Base-by-base conservation (phyloP, 2,888 invertebrate genomes). In the Anagyrus pseudococci region DNA sequence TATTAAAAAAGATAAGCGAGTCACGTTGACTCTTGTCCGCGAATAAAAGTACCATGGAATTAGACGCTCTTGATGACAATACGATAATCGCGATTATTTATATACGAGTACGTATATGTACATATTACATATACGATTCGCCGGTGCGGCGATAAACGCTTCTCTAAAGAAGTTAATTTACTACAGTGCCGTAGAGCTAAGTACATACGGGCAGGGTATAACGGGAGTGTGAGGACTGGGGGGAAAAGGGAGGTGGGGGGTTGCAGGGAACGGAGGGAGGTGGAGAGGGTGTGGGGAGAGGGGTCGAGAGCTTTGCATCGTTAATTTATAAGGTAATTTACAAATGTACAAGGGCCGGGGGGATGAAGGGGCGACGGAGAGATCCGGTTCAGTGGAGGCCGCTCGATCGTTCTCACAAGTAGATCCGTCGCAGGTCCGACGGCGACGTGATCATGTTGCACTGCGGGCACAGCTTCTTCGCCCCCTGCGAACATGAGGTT, bases 401-500 rank as follows among this genome's bases (percentile, higher is more conserved):
- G 62, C 53, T 66, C 33, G 40, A 37, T 15, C 44, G 58, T 56
- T 60, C 73, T 88, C 86, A 96, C 88, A 96, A 90, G 81, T 93
- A 96, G 78, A 96, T 94, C 75, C 93, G 86, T 69, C 96, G 83
- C 59, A 96, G 83, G 82, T 96, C 94, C 57, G 91, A 86, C 0
- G 95, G 89, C 0, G 94, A 91, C 2, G 96, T 96, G 71, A 96
- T 96, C 80, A 93, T 92, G 83, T 94, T 96, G 81, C 96, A 96
- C 77, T 96, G 96, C 0, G 96, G 96, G 77, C 96, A 96, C 8
- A 96, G 87, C 77, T 96, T 96, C 83, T 96, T 94, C 1, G 92
- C 91, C 41, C 93, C 91, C 89, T 89, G 66, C 50, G 58, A 65
- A 53, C 49, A 61, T 10, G 17, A 29, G 43, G 19, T 22, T n/a